Evolutionary conservation across 2,888 invertebrate species (phyloP).

Genomic region (Cloeon dipterum): DNA sequence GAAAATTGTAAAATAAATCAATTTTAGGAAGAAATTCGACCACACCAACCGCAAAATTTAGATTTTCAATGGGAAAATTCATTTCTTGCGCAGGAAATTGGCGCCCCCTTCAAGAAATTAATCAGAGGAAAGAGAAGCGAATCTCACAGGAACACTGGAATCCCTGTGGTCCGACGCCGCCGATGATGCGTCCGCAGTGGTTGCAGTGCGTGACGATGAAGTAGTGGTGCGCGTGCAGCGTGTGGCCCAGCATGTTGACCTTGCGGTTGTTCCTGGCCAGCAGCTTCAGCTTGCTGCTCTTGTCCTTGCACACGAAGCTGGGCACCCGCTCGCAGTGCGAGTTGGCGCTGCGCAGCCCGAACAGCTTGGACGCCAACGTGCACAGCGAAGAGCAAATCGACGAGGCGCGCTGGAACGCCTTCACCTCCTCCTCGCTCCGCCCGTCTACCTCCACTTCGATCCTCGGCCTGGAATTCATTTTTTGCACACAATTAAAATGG

Average conservation of each 20-base stretch:
- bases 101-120: not conserved
- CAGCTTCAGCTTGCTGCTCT: conserved; percentile 38
- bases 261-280: conserved; percentile 19
- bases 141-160: conserved; percentile 79
- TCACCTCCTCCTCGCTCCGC: conserved; percentile 31
- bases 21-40: not conserved
- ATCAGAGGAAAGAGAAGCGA: conserved; percentile 3
- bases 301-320: conserved; percentile 67
- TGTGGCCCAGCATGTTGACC: conserved; percentile 70
- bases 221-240: conserved; percentile 71
- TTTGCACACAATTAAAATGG: too few relatives aligned
- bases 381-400: conserved; percentile 57
- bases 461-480: conserved; percentile 34
- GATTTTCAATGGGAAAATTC: not conserved
- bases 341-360: conserved; percentile 37
- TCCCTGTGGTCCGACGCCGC: conserved; percentile 92
- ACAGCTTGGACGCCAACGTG: conserved; percentile 56
- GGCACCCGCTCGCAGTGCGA: conserved; percentile 52
- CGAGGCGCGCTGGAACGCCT: conserved; percentile 36
- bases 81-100: not conserved
- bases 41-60: conserved; percentile 1
- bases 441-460: conserved; percentile 37
- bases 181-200: conserved; percentile 76
- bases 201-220: conserved; percentile 79
- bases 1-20: too few relatives aligned